Conservation (phyloP, 2,888 invertebrate genomes). For the Drymonia ruficornis region DNA sequence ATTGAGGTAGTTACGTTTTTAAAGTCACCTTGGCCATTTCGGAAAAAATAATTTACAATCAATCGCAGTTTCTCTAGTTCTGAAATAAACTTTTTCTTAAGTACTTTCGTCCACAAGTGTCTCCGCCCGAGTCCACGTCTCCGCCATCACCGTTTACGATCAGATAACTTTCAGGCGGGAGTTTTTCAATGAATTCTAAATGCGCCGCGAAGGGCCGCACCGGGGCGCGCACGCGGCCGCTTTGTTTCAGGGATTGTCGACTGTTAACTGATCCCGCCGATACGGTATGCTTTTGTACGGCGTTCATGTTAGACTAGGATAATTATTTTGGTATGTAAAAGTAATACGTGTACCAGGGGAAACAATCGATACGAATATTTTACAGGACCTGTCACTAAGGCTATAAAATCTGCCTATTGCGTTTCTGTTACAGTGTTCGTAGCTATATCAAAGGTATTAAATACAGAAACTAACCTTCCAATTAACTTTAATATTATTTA, state of each 20-base stretch:
- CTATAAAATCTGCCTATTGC: too few species aligned
- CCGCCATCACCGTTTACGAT: constrained; percentile 65
- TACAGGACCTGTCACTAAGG: too few species aligned
- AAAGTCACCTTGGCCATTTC: too few species aligned
- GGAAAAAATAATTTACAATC: not conserved
- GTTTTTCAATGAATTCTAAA: constrained; percentile 85
- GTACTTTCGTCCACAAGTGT: constrained; percentile 21
- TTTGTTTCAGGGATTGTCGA: constrained; percentile 37
- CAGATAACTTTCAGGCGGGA: constrained; percentile 79
- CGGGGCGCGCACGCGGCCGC: constrained; percentile 19
- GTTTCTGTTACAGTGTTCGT: too few species aligned
- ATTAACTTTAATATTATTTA: not conserved
- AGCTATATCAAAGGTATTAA: too few species aligned
- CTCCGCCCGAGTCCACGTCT: too few species aligned
- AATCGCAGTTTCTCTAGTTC: not conserved
- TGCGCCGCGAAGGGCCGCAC: constrained; percentile 48
- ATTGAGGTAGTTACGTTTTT: too few species aligned
- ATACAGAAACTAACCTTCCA: too few species aligned
- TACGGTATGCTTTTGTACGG: constrained; percentile 30
- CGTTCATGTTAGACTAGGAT: not conserved
- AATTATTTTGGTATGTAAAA: not conserved
- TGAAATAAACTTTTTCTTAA: not conserved
- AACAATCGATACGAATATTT: too few species aligned
- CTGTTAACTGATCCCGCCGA: constrained; percentile 54
- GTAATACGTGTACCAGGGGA: not conserved